Percentiles rank a stretch among this genome's conserved stretches.
These are phyloP conservation scores for Heliconius hermathena DNA, from an alignment of 1,140 invertebrate species.

Conservation along the genomic window DNA sequence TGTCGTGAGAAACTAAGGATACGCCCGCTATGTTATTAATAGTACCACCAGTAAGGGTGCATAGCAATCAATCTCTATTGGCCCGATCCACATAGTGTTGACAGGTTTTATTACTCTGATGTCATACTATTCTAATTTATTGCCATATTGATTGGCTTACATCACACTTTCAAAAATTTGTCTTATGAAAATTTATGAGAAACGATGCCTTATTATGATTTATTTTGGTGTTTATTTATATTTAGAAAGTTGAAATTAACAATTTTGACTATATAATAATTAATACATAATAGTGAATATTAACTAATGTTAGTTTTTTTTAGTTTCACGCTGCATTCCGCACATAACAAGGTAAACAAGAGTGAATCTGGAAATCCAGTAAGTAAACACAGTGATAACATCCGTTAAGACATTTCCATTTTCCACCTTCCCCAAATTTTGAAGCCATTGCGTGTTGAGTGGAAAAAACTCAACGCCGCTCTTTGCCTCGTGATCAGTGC, in stretches of 20 bases:
- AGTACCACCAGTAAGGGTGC: conserved; percentile 1
- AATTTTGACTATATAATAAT: not conserved
- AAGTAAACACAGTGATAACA: too few relatives aligned
- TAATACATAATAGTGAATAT: not conserved
- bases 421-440: too few relatives aligned
- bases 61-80: conserved; percentile 30
- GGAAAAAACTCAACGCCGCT: too few relatives aligned
- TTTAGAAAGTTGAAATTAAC: conserved; percentile 1
- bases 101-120: conserved; percentile 14
- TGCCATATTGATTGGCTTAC: conserved; percentile 20
- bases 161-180: conserved; percentile 24
- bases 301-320: too few relatives aligned
- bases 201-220: conserved; percentile 5
- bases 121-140: conserved; percentile 28
- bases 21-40: not conserved
- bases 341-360: too few relatives aligned
- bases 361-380: too few relatives aligned
- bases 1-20: not conserved
- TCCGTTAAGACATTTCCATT: too few relatives aligned
- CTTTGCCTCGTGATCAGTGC: too few relatives aligned
- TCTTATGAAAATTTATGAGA: conserved; percentile 9
- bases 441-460: too few relatives aligned
- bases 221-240: not conserved
- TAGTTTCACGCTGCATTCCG: too few relatives aligned
- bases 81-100: conserved; percentile 24